These are phyloP conservation scores for Adineta ricciae DNA, from an alignment of 2,888 invertebrate genomes.

Conservation along the genomic window DNA sequence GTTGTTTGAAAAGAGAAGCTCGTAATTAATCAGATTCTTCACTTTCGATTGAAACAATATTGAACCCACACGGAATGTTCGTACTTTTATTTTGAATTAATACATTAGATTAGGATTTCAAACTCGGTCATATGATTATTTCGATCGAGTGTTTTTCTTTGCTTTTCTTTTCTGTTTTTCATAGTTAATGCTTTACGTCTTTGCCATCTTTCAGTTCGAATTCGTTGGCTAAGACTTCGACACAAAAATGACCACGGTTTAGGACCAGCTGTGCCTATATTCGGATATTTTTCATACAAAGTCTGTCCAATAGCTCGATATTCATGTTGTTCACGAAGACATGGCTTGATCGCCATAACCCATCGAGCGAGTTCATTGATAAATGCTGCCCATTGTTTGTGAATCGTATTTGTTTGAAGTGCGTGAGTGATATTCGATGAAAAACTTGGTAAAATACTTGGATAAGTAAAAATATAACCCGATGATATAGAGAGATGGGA, in stretches of 20 bases:
- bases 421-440: background rate
- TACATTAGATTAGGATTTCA: background rate
- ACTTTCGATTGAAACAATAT: too few relatives aligned
- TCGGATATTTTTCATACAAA: background rate
- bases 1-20: too few relatives aligned
- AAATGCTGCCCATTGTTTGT: background rate
- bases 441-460: background rate
- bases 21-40: too few relatives aligned
- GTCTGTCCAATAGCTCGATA: background rate
- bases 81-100: too few relatives aligned
- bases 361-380: background rate
- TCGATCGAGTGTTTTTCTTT: background rate
- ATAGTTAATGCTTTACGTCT: background rate
- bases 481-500: background rate
- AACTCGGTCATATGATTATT: background rate
- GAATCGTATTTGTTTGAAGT: background rate
- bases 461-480: slow-evolving; percentile 8
- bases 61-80: too few relatives aligned
- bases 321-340: background rate
- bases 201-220: slow-evolving; percentile 7
- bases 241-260: slow-evolving; percentile 20
- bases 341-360: slow-evolving; percentile 4
- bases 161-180: background rate
- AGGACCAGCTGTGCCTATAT: background rate
- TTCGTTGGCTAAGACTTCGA: slow-evolving; percentile 5